phyloP scores from a whole-genome alignment of 2,797 vertebrate genomes.

The Neomorphus geoffroyi region DNA sequence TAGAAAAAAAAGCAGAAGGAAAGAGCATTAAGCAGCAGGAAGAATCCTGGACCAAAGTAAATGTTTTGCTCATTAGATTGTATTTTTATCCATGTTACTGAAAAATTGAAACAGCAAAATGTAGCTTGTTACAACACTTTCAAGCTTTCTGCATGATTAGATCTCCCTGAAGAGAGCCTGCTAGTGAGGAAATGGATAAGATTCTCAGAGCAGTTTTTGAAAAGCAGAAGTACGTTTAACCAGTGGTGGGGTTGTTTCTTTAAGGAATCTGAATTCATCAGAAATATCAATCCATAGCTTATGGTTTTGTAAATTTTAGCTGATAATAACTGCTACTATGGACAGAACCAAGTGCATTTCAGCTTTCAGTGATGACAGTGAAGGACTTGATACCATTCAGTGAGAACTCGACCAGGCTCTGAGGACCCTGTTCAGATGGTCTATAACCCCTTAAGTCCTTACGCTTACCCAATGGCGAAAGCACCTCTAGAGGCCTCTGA shows the following conservation, averaged over 20 bases:
- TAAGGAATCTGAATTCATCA: not conserved
- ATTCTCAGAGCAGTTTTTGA: not conserved
- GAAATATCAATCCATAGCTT: not conserved
- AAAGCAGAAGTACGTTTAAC: not conserved
- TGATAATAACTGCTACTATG: not conserved
- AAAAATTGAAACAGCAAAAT: not conserved
- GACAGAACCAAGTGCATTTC: not conserved
- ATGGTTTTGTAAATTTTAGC: not conserved
- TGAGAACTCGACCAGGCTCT: not conserved
- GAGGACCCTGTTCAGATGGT: not conserved
- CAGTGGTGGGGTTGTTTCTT: no score
- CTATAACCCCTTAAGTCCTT: not conserved
- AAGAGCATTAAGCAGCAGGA: constrained; percentile 43
- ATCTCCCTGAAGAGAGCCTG: not conserved
- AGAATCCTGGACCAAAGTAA: constrained; percentile 16
- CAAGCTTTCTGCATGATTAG: not conserved
- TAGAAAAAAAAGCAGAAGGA: not conserved
- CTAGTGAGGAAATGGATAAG: not conserved
- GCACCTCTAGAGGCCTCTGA: not conserved
- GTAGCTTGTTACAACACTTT: not conserved
- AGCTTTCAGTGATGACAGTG: not conserved
- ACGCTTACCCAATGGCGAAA: not conserved
- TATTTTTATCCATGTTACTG: not conserved
- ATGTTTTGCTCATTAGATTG: constrained; percentile 31
- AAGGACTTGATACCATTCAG: not conserved